Base-by-base conservation (phyloP, 2,113 vertebrate genomes). In the Peromyscus leucopus region DNA sequence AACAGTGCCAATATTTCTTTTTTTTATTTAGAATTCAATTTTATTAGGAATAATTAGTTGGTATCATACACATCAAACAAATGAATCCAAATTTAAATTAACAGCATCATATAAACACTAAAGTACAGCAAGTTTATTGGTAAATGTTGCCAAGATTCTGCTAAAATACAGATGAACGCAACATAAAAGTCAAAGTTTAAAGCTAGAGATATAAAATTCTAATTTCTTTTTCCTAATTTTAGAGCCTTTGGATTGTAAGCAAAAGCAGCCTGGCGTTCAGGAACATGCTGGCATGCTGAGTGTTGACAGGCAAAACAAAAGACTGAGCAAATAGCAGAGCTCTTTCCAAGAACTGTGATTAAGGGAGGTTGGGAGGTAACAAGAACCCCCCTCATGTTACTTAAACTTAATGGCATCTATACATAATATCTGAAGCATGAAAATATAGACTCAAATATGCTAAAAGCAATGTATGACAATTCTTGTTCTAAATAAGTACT, bases 311-410 rank as follows among this genome's bases (percentile, higher is more conserved):
- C 36, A 91, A 13, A 31, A 48, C 19, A 24, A 36, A 24, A 85
- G 48, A 59, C 7, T n/a, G 7, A 86, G 1, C 9, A 16, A 46
- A 19, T 39, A 28, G 5, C 48, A 78, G 48, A 57, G 8, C 21
- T 67, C 16, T 57, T 67, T 57, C 1, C 16, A 46, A 48, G 5
- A 5, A 48, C 7, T 6, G 5, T 24, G 6, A 8, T 9, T 26
- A 79, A 67, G 16, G 10, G 1, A 8, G 17, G 0, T 11, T 42
- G 12, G 5, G 10, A 55, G 3, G 5, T 5, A 13, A 1, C 24
- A 65, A 13, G 7, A 46, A 31, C 10, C 19, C 15, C 16, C 39
- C 9, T 1, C 51, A 15, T 65, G 19, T 24, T 36, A 33, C 36
- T 75, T 51, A 74, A 63, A 46, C 28, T 22, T 65, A 75, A 36